phyloP scores from a whole-genome alignment of 2,888 invertebrate genomes.

The Platycheirus albimanus region DNA sequence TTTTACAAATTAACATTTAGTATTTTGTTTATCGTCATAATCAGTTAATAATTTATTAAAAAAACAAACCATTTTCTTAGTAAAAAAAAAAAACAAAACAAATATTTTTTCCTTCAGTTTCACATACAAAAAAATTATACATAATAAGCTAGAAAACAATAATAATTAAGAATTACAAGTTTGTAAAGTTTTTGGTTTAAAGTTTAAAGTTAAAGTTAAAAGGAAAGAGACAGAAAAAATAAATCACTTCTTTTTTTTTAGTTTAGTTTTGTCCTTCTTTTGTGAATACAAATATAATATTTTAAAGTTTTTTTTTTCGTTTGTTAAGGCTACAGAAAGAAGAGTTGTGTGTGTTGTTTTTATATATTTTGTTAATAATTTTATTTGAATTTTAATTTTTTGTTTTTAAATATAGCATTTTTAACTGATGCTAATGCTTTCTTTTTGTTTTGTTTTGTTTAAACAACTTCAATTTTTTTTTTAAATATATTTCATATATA shows the following conservation, averaged over 20 bases:
- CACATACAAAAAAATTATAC: constrained; percentile 42
- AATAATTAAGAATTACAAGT: constrained; percentile 41
- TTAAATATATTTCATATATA: constrained; percentile 53
- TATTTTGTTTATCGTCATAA: constrained; percentile 1
- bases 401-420: constrained; percentile 51
- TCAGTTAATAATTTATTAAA: constrained; percentile 25
- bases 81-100: constrained; percentile 24
- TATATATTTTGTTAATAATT: constrained; percentile 30
- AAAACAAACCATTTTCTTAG: neutral
- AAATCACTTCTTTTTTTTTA: constrained; percentile 21
- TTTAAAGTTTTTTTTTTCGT: constrained; percentile 9
- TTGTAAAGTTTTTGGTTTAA: constrained; percentile 64
- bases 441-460: constrained; percentile 25
- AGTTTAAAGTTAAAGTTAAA: too few relatives aligned
- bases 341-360: constrained; percentile 53
- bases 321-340: constrained; percentile 66
- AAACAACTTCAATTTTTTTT: constrained; percentile 62
- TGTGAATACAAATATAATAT: constrained; percentile 50
- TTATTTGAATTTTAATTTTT: constrained; percentile 37
- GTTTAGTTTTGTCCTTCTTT: constrained; percentile 44
- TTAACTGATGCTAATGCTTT: constrained; percentile 53
- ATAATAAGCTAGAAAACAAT: constrained; percentile 39
- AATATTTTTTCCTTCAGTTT: constrained; percentile 24
- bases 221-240: constrained; percentile 31
- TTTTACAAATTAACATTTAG: constrained; percentile 22